Evolutionary conservation across 2,113 vertebrate genomes (phyloP).

Genomic region (Elephantulus edwardii): DNA sequence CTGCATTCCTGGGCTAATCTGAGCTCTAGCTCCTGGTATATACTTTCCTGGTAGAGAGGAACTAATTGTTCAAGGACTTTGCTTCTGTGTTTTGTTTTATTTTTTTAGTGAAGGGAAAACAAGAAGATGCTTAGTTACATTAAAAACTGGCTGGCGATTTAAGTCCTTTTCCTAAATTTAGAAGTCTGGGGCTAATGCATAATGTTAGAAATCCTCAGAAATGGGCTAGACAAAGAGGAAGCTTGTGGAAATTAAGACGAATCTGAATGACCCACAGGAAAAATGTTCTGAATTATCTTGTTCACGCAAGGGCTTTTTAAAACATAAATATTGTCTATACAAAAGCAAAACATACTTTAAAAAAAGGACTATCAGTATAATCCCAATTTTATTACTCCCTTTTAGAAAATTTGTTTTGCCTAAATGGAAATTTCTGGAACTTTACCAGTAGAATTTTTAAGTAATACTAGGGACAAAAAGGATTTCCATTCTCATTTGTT

Average conservation of each 20-base stretch:
- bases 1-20: not conserved
- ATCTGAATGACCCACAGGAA: not conserved
- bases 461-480: not conserved
- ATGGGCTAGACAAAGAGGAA: not conserved
- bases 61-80: not conserved
- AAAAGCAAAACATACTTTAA: not conserved
- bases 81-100: not conserved
- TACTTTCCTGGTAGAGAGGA: not conserved
- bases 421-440: not conserved
- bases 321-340: not conserved
- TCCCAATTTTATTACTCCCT: not conserved
- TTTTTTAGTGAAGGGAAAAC: not conserved
- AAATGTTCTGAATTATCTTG: not conserved
- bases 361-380: constrained; percentile 13
- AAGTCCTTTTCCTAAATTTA: not conserved
- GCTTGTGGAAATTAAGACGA: not conserved
- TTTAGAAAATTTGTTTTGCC: constrained; percentile 2
- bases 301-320: constrained; percentile 2
- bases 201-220: constrained; percentile 30
- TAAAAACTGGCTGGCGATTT: not conserved
- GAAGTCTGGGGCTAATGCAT: not conserved
- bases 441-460: not conserved
- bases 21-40: not conserved
- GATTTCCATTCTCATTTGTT: not conserved
- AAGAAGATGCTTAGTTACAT: not conserved